Evolutionary conservation across 2,797 vertebrate species (phyloP), one percentile per base, ranked within the genome.

Genomic region (Silurus aristotelis): DNA sequence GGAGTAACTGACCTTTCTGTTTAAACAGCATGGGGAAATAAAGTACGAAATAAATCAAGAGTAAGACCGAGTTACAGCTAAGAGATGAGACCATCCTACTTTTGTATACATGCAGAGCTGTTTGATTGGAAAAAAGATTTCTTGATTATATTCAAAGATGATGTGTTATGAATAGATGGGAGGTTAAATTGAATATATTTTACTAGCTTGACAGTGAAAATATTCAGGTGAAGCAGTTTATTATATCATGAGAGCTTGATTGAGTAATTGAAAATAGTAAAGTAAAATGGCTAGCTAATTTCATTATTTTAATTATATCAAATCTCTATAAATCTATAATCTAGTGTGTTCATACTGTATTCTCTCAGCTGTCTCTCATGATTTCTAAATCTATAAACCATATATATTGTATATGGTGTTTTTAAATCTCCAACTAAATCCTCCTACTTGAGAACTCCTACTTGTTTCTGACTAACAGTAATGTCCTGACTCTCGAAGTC

Each of bases 401-500:
- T 70, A 52, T 9, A 52, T 52, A 52, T 6, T 52, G 56, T 66
- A 63, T 70, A 7, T 43, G 38, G n/a, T 46, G 31, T 63, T 77
- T 22, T 17, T 61, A 70, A 68, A 31, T 22, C 6, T n/a, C 27
- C 15, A 77, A 38, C 46, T 20, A 27, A 63, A 43, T 20, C 43
- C 19, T 48, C 25, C 61, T 38, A 38, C 31, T 38, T 60, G 70
- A 82, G 85, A 86, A 70, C 64, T 83, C 63, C 61, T n/a, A 46
- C 64, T 75, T 58, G 27, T 58, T 82, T 48, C 20, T 81, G 70
- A 82, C 61, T 68, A 19, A n/a, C 48, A 31, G 12, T 82, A 82
- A 82, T 82, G 80, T 82, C 82, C 71, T 76, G 80, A 72, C 79
- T 67, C 61, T 85, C 12, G 17, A 73, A 20, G 27, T 67, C 71